Conservation (phyloP, 2,888 invertebrate species). For the Polydrusus cervinus region DNA sequence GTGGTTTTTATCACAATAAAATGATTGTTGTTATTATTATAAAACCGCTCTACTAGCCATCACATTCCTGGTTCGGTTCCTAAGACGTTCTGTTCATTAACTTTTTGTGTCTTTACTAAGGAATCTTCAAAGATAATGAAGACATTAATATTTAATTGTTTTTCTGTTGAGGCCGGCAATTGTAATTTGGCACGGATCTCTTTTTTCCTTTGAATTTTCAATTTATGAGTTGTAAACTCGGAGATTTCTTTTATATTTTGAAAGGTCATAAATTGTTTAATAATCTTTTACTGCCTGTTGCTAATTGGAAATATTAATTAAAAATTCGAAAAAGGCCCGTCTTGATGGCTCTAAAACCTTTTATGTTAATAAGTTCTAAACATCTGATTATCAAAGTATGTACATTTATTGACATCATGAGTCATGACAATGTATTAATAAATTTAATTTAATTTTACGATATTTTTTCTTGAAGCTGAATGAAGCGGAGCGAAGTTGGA, state of each 20-base stretch:
- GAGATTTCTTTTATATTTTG: conserved; percentile 45
- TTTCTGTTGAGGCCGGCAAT: conserved; percentile 35
- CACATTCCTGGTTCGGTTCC: background rate
- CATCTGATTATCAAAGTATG: background rate
- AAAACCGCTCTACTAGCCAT: background rate
- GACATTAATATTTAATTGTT: conserved; percentile 51
- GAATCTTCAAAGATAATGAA: conserved; percentile 48
- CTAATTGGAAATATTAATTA: conserved; percentile 53
- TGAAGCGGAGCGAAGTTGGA: too few relatives aligned
- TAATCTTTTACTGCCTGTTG: conserved; percentile 46
- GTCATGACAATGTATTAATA: too few relatives aligned
- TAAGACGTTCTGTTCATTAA: conserved; percentile 36
- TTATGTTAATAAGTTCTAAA: conserved; percentile 1
- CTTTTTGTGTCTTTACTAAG: conserved; percentile 35
- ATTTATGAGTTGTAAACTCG: conserved; percentile 49
- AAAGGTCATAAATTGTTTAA: conserved; percentile 49
- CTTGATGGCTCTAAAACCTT: background rate
- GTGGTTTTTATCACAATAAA: too few relatives aligned
- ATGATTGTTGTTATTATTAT: too few relatives aligned
- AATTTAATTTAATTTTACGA: too few relatives aligned
- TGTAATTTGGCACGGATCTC: conserved; percentile 42
- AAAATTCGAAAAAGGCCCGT: conserved; percentile 15
- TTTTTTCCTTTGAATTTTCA: conserved; percentile 48
- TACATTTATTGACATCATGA: too few relatives aligned
- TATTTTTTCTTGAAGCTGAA: too few relatives aligned